Base-by-base conservation (phyloP, 2,113 vertebrate genomes). In the Ailurus styani region DNA sequence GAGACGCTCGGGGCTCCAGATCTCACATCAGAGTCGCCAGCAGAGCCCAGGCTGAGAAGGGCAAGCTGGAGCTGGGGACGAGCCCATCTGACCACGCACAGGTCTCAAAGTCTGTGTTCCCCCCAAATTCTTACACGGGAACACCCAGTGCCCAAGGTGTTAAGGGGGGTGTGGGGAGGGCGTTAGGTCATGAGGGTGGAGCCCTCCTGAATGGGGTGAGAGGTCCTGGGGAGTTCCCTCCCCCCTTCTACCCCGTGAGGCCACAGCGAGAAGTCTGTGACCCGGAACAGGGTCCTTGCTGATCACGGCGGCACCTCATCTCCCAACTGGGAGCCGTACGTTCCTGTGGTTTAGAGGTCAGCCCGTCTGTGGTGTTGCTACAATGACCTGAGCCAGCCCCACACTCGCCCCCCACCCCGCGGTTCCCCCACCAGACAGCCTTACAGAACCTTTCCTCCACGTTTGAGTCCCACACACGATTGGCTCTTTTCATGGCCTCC, bases 381-480 rank as follows among this genome's bases (percentile, higher is more conserved):
- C 11, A 47, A 21, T 10, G 23, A 73, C 20, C 29, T 42, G 55
- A 54, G 60, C 42, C 37, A 68, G 55, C 27, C 68, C 73, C 34
- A 47, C 4, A 18, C 37, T 25, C 1, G 6, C 23, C 17, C 62
- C 42, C 21, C 6, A 31, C 47, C 40, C 42, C 25, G 20, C 0
- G 11, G 29, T 2, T 40, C 34, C n/a, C 70, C 57, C 34, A 2
- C 13, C 15, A 3, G 18, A 20, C 1, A 2, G 37, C 18, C 73
- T n/a, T 54, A 14, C 14, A n/a, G 27, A 52, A 40, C 66, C 17
- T 31, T 2, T 20, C 75, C 57, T 55, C 25, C 20, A 2, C 4
- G 42, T 5, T 68, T 13, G 50, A 2, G 6, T n/a, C 7, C 31
- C 9, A 5, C 54, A 62, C n/a, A 13, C 3, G 0, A 23, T 17